Evolutionary conservation across 2,888 invertebrate genomes (phyloP).

Genomic region (Erebia aethiops): DNA sequence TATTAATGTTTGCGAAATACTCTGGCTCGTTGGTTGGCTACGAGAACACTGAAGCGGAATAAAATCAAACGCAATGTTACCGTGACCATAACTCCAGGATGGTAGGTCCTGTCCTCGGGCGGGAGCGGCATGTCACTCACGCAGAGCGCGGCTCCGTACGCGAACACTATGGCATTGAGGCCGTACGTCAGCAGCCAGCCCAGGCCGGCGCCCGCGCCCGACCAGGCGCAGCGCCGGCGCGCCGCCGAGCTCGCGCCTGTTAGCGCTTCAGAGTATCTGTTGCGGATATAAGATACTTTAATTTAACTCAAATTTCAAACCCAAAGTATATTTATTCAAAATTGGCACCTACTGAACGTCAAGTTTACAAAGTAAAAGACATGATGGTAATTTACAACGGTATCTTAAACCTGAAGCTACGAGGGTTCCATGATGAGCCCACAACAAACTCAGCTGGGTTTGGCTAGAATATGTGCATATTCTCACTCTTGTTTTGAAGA

Average conservation of each 20-base stretch:
- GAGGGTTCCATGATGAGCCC: too few relatives aligned
- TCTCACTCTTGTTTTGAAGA: too few relatives aligned
- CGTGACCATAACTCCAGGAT: slow-evolving; percentile 87
- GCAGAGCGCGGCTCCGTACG: slow-evolving; percentile 89
- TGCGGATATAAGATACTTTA: slow-evolving; percentile 32
- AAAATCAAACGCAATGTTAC: slow-evolving; percentile 56
- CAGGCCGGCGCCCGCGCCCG: slow-evolving; percentile 86
- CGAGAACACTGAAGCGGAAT: too few relatives aligned
- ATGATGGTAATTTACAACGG: too few relatives aligned
- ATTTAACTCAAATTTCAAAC: background rate
- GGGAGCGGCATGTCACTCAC: slow-evolving; percentile 83
- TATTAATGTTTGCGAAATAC: too few relatives aligned
- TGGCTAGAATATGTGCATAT: too few relatives aligned
- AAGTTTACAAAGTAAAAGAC: too few relatives aligned
- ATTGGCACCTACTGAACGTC: too few relatives aligned
- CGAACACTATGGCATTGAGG: slow-evolving; percentile 89
- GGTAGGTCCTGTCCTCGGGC: slow-evolving; percentile 83
- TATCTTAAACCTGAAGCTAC: too few relatives aligned
- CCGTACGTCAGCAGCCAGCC: slow-evolving; percentile 90
- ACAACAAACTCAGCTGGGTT: too few relatives aligned
- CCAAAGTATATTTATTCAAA: too few relatives aligned
- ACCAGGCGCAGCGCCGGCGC: slow-evolving; percentile 84
- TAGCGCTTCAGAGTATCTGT: slow-evolving; percentile 77
- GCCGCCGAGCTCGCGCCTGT: slow-evolving; percentile 81
- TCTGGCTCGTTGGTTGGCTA: too few relatives aligned